A percentile compares a stretch with the other conserved stretches of the same genome.
phyloP scores from a whole-genome alignment of 1,140 invertebrate species.

The Drosophila sturtevanti region DNA sequence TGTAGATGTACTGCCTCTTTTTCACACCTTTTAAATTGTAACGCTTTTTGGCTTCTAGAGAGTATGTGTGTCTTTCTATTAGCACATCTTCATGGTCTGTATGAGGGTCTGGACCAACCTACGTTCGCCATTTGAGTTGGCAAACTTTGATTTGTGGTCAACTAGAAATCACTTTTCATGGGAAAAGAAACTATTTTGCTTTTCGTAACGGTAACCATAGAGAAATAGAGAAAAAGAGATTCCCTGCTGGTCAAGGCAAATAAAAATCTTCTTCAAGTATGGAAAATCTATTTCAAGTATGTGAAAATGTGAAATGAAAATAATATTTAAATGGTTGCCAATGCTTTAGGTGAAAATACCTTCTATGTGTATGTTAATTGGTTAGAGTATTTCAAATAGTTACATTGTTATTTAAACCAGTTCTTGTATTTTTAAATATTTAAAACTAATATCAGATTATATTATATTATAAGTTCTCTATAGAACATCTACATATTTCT shows the following conservation, averaged over 20 bases:
- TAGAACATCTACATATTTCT: neutral
- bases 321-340: too few species aligned
- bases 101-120: conserved; percentile 49
- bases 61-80: conserved; percentile 71
- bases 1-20: conserved; percentile 27
- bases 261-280: neutral
- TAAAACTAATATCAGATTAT: too few species aligned
- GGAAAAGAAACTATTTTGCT: conserved; percentile 38
- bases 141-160: conserved; percentile 62
- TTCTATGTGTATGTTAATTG: too few species aligned
- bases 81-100: conserved; percentile 39
- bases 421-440: too few species aligned
- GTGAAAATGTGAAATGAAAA: neutral
- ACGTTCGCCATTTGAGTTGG: neutral
- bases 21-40: conserved; percentile 73
- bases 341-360: too few species aligned
- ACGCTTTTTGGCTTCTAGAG: conserved; percentile 50
- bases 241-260: conserved; percentile 33
- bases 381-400: too few species aligned
- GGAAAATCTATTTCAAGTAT: neutral
- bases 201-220: conserved; percentile 28
- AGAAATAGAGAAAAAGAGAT: conserved; percentile 21
- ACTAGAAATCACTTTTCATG: conserved; percentile 64
- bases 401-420: too few species aligned
- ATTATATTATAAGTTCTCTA: too few species aligned